Percentiles rank a stretch among this genome's conserved stretches.
phyloP scores from a whole-genome alignment of 2,888 invertebrate species.

The Archips xylosteana region DNA sequence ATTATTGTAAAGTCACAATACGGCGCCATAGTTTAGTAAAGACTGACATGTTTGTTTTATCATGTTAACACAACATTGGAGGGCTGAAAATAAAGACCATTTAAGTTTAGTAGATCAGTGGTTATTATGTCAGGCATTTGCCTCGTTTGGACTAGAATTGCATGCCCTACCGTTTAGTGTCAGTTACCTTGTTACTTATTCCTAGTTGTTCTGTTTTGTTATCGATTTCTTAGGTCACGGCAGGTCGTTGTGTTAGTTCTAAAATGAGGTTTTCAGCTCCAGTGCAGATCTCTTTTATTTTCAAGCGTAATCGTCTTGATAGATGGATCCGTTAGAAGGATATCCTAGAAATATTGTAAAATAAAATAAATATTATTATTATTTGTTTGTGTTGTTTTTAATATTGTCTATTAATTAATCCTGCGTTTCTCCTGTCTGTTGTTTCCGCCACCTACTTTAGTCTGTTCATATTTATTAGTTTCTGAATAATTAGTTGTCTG shows the following conservation, averaged over 20 bases:
- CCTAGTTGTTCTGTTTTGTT: not conserved
- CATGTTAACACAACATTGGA: not conserved
- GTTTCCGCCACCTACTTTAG: no score
- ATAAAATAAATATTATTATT: no score
- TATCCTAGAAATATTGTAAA: not conserved
- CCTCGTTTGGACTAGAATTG: not conserved
- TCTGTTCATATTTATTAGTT: no score
- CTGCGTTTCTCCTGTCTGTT: no score
- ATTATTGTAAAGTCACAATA: not conserved
- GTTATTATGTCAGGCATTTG: not conserved
- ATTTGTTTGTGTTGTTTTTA: no score
- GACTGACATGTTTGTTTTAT: not conserved
- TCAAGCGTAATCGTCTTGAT: not conserved
- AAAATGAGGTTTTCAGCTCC: slow-evolving; percentile 10
- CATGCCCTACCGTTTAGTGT: not conserved
- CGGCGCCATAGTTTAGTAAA: not conserved
- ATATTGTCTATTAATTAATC: no score
- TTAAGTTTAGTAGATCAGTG: not conserved
- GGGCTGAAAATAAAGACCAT: slow-evolving; percentile 11
- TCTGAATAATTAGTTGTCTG: no score
- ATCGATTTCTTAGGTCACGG: slow-evolving; percentile 33
- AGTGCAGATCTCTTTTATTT: not conserved
- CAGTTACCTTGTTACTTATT: slow-evolving; percentile 14
- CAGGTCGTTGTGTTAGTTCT: slow-evolving; percentile 31
- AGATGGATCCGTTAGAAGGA: not conserved